A percentile compares a stretch with the other conserved stretches of the same genome.
These are phyloP conservation scores for Nemurella pictetii DNA, from an alignment of 2,888 invertebrate genomes.

Conservation along the genomic window DNA sequence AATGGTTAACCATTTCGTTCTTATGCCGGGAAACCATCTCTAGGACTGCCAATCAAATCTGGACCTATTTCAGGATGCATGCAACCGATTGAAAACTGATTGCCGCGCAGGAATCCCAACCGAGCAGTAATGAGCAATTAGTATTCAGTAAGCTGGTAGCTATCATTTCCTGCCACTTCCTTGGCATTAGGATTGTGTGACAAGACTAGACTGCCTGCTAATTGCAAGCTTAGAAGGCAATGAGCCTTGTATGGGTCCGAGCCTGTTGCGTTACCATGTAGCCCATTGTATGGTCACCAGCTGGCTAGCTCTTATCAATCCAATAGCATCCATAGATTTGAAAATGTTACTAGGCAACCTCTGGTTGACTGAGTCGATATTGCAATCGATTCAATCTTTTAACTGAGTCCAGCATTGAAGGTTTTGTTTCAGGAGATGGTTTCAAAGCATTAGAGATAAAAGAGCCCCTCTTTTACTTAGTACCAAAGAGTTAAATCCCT, in stretches of 20 bases:
- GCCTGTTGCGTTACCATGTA: background rate
- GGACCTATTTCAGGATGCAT: too few species aligned
- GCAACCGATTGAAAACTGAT: background rate
- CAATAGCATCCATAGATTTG: background rate
- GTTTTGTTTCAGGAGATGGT: too few species aligned
- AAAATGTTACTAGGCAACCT: too few species aligned
- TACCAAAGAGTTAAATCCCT: too few species aligned
- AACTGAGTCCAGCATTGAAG: too few species aligned
- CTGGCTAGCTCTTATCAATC: background rate
- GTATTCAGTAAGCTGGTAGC: background rate
- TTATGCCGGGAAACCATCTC: background rate
- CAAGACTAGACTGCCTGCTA: background rate
- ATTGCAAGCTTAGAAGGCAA: background rate
- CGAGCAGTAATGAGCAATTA: background rate
- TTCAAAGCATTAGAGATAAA: too few species aligned
- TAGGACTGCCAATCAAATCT: background rate
- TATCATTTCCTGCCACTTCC: background rate
- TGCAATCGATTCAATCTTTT: background rate
- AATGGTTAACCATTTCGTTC: too few species aligned
- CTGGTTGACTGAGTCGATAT: background rate
- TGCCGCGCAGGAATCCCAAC: background rate
- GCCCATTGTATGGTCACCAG: background rate
- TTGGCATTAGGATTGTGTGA: background rate
- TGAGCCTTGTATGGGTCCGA: background rate
- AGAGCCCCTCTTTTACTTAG: too few species aligned